These are phyloP conservation scores for Harlomillsia oculata DNA, from an alignment of 1,140 invertebrate species.

Conservation along the genomic window DNA sequence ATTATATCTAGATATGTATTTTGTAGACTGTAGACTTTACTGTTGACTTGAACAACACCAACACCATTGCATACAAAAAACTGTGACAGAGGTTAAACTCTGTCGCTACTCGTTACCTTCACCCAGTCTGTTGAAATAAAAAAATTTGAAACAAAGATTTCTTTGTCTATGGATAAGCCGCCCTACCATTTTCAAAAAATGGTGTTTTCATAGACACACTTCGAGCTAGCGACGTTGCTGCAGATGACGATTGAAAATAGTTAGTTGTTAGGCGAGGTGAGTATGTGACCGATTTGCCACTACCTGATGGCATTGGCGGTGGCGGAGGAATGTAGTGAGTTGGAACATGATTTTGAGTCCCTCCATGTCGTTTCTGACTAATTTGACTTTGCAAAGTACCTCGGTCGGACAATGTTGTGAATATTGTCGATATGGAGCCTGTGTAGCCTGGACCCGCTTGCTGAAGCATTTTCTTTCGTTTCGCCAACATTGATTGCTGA, in stretches of 20 bases:
- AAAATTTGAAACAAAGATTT: no score
- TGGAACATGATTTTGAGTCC: slow-evolving; percentile 5
- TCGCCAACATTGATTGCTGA: slow-evolving; percentile 35
- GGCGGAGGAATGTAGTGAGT: slow-evolving; percentile 26
- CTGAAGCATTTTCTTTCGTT: slow-evolving; percentile 31
- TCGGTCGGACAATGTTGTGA: slow-evolving; percentile 34
- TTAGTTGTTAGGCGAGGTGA: slow-evolving; percentile 31
- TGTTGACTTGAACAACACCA: no score
- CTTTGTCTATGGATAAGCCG: slow-evolving; percentile 35
- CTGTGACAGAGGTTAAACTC: no score
- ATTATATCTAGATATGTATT: no score
- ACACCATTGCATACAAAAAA: no score
- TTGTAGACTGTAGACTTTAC: no score
- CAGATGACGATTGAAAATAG: slow-evolving; percentile 34
- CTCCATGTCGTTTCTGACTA: slow-evolving; percentile 1
- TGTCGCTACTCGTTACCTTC: no score
- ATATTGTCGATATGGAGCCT: slow-evolving; percentile 36
- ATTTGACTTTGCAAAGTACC: slow-evolving; percentile 34
- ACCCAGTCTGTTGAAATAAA: no score
- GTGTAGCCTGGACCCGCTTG: slow-evolving; percentile 33
- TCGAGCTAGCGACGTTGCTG: slow-evolving; percentile 31
- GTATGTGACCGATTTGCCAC: slow-evolving; percentile 32
- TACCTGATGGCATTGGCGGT: slow-evolving; percentile 12
- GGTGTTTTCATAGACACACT: slow-evolving; percentile 36
- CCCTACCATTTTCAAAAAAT: slow-evolving; percentile 26